Evolutionary conservation across 1,140 invertebrate species (phyloP).

Genomic region (Drosophila melanica): DNA sequence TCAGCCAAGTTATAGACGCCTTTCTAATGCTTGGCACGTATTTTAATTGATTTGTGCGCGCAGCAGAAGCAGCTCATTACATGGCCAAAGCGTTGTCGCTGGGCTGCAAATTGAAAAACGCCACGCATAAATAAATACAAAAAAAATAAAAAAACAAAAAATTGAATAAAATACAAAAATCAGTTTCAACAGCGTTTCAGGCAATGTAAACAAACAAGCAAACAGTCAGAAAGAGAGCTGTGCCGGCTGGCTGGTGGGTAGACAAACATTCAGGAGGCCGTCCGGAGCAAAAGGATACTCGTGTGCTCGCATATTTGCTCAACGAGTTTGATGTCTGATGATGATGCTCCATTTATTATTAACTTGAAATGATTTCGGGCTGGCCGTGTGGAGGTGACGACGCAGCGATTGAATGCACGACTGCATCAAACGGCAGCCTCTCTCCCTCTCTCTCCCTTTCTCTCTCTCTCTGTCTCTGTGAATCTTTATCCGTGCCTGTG

Average conservation of each 20-base stretch:
- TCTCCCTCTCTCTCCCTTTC: slow-evolving; percentile 29
- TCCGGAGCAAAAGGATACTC: slow-evolving; percentile 60
- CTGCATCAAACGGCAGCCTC: slow-evolving; percentile 72
- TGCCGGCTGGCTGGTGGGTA: background rate
- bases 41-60: slow-evolving; percentile 79
- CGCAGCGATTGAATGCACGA: slow-evolving; percentile 84
- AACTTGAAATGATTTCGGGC: slow-evolving; percentile 83
- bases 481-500: slow-evolving; percentile 1
- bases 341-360: slow-evolving; percentile 83
- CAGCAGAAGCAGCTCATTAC: slow-evolving; percentile 72
- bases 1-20: slow-evolving; percentile 37
- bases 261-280: slow-evolving; percentile 29
- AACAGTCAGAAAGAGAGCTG: slow-evolving; percentile 15
- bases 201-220: slow-evolving; percentile 70
- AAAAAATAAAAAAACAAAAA: slow-evolving; percentile 10
- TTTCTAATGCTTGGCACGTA: slow-evolving; percentile 75
- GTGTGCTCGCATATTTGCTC: slow-evolving; percentile 61
- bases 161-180: slow-evolving; percentile 48
- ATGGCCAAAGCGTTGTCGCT: slow-evolving; percentile 29
- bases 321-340: slow-evolving; percentile 79
- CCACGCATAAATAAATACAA: slow-evolving; percentile 4
- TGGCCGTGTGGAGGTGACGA: slow-evolving; percentile 76
- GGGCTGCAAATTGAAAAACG: slow-evolving; percentile 51
- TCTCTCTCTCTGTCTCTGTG: slow-evolving; percentile 22
- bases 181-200: slow-evolving; percentile 57